A percentile compares a stretch with the other conserved stretches of the same genome.
phyloP scores from a whole-genome alignment of 2,888 invertebrate species.

The Nectonema munidae region DNA sequence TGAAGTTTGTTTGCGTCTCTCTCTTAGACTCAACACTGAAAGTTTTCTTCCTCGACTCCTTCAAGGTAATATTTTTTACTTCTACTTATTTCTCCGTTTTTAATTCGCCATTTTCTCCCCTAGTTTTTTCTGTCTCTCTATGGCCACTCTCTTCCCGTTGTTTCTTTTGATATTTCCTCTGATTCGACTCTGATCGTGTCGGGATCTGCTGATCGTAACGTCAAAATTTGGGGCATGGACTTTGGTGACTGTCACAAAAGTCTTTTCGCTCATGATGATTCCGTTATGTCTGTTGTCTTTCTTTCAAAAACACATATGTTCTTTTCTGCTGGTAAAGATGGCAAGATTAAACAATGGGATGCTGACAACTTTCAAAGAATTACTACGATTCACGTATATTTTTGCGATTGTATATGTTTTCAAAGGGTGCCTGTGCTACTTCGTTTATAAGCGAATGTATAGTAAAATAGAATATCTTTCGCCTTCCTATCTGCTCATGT shows the following conservation, averaged over 20 bases:
- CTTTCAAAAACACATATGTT: conserved; percentile 40
- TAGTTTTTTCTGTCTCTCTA: conserved; percentile 68
- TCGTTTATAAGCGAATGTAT: too few species aligned
- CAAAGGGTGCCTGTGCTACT: too few species aligned
- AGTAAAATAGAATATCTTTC: too few species aligned
- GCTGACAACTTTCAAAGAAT: conserved; percentile 62
- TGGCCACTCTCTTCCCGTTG: conserved; percentile 72
- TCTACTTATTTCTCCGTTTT: conserved; percentile 21
- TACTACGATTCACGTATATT: conserved; percentile 41
- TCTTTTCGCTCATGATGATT: conserved; percentile 70
- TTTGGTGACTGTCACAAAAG: conserved; percentile 90
- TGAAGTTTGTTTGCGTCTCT: conserved; percentile 52
- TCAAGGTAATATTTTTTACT: conserved; percentile 35
- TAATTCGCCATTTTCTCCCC: conserved; percentile 19
- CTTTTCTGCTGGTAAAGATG: conserved; percentile 69
- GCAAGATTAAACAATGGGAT: conserved; percentile 82
- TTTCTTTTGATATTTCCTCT: conserved; percentile 54
- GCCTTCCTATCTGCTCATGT: too few species aligned
- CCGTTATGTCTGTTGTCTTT: conserved; percentile 20
- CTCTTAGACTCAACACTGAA: conserved; percentile 69
- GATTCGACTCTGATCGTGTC: conserved; percentile 42
- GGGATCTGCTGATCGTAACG: conserved; percentile 68
- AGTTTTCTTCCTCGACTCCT: conserved; percentile 63
- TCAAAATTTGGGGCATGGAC: conserved; percentile 91
- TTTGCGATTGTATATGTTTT: too few species aligned